These are phyloP conservation scores for Neria commutata DNA, from an alignment of 2,888 invertebrate genomes.

Conservation along the genomic window DNA sequence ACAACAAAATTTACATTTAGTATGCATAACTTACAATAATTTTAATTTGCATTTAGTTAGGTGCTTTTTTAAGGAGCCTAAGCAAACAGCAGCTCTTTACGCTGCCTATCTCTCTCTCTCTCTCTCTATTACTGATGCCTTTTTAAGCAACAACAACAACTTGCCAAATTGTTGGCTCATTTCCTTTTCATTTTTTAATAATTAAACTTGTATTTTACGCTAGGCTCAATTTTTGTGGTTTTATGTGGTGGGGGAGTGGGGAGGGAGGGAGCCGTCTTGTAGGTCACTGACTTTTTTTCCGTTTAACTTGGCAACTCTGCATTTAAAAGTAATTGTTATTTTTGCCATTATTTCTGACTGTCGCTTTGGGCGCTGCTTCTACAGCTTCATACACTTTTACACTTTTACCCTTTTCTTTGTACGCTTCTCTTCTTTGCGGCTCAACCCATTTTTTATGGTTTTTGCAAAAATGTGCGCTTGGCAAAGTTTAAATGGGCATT, in stretches of 20 bases:
- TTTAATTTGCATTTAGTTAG: too few species aligned
- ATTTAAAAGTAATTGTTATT: too few species aligned
- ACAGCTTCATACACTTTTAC: too few species aligned
- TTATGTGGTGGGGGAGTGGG: not conserved
- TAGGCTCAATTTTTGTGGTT: not conserved
- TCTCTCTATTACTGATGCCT: too few species aligned
- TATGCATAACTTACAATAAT: too few species aligned
- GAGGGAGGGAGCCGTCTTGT: not conserved
- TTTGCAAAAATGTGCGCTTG: constrained; percentile 4
- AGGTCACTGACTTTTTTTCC: not conserved
- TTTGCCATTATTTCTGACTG: too few species aligned
- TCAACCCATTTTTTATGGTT: not conserved
- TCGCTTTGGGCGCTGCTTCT: too few species aligned
- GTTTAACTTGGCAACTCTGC: not conserved
- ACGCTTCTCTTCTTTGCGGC: constrained; percentile 2
- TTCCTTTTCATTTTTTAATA: constrained; percentile 30
- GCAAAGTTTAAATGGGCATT: constrained; percentile 29
- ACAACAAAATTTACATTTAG: too few species aligned
- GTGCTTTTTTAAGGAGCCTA: too few species aligned
- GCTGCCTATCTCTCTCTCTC: too few species aligned
- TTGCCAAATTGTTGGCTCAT: constrained; percentile 11
- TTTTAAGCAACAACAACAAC: not conserved
- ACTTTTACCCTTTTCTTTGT: constrained; percentile 1
- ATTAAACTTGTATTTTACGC: not conserved
- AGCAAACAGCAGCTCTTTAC: too few species aligned